Evolutionary conservation across 2,888 invertebrate species (phyloP).

Genomic region (Tupiocoris notatus): DNA sequence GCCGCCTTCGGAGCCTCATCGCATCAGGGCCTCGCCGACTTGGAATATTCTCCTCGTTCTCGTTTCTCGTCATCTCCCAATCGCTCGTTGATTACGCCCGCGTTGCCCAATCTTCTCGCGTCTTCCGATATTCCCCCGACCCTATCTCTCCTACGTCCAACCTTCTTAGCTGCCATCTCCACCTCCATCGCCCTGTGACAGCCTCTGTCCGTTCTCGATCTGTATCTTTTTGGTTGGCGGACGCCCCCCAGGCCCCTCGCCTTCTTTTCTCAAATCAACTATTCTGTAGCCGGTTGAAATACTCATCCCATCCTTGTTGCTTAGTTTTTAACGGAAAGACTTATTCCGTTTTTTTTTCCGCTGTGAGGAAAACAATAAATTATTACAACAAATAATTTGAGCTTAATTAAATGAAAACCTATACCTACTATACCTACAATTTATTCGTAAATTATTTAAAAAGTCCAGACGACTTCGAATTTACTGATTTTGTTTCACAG

Average conservation of each 20-base stretch:
- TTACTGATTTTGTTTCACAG: too few species aligned
- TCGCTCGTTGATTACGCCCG: conserved; percentile 30
- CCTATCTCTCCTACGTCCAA: background rate
- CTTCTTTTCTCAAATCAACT: background rate
- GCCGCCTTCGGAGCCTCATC: background rate
- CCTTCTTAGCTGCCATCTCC: background rate
- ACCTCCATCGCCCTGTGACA: background rate
- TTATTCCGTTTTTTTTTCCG: background rate
- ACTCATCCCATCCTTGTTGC: too few species aligned
- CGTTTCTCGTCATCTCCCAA: conserved; percentile 31
- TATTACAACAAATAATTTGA: too few species aligned
- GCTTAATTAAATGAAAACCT: too few species aligned
- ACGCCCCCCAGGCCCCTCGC: background rate
- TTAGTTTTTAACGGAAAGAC: too few species aligned
- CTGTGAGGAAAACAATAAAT: background rate
- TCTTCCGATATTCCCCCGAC: conserved; percentile 11
- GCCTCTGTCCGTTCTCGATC: background rate
- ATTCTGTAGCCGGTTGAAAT: too few species aligned
- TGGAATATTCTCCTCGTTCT: conserved; percentile 6
- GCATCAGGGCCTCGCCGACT: background rate
- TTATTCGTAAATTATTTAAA: too few species aligned
- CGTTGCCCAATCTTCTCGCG: conserved; percentile 34
- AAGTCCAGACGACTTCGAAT: too few species aligned
- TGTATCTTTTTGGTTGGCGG: background rate
- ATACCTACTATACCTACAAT: too few species aligned